Evolutionary conservation across 2,888 invertebrate species (phyloP).

Genomic region (Malacosoma neustria): DNA sequence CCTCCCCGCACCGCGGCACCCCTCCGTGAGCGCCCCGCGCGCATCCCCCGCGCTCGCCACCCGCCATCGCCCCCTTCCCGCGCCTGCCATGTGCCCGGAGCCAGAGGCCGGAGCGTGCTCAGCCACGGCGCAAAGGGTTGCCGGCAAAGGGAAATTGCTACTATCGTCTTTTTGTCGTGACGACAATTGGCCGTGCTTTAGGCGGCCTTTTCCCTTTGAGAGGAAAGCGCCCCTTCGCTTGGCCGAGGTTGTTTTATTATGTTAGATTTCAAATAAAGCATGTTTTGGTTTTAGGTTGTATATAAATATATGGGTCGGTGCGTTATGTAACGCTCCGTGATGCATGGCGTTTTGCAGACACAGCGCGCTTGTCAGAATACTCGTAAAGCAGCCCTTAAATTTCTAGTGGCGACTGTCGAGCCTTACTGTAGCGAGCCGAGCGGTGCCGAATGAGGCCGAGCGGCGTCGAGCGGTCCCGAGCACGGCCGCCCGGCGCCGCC

Average conservation of each 20-base stretch:
- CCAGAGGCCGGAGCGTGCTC: slow-evolving; percentile 32
- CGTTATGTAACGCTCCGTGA: slow-evolving; percentile 43
- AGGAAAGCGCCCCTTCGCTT: slow-evolving; percentile 4
- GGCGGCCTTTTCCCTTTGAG: slow-evolving; percentile 35
- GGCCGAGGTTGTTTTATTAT: background rate
- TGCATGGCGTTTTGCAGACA: slow-evolving; percentile 36
- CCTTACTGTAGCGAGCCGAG: slow-evolving; percentile 38
- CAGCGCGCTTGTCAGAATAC: slow-evolving; percentile 48
- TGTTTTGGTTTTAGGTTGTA: slow-evolving; percentile 20
- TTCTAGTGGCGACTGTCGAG: slow-evolving; percentile 45
- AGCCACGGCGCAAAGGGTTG: slow-evolving; percentile 64
- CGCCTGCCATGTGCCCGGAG: slow-evolving; percentile 51
- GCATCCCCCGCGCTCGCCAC: slow-evolving; percentile 24
- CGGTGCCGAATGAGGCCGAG: slow-evolving; percentile 31
- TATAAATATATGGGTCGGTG: slow-evolving; percentile 22
- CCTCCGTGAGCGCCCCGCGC: slow-evolving; percentile 11
- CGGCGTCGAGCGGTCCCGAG: slow-evolving; percentile 40
- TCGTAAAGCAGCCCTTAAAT: slow-evolving; percentile 67
- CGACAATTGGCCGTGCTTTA: slow-evolving; percentile 44
- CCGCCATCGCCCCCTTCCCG: slow-evolving; percentile 34
- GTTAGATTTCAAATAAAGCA: background rate
- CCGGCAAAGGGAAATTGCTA: slow-evolving; percentile 58
- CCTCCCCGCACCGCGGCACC: slow-evolving; percentile 42
- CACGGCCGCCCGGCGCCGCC: slow-evolving; percentile 65
- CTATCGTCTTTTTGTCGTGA: slow-evolving; percentile 50